Evolutionary conservation across 2,888 invertebrate species (phyloP), one percentile per base, ranked within the genome.

Genomic region (Neoaliturus tenellus): DNA sequence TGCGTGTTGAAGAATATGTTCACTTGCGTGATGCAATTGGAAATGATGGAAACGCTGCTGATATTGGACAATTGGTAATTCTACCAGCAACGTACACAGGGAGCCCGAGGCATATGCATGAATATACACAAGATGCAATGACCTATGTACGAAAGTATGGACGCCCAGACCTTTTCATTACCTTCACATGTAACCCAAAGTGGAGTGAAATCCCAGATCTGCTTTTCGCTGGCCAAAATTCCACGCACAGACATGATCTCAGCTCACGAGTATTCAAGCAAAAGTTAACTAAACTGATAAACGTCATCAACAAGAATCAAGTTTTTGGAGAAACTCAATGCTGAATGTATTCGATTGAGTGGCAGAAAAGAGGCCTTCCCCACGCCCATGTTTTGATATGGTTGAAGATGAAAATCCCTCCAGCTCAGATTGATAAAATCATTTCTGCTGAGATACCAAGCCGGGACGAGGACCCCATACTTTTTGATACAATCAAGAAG

Each of bases 11-110:
- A 85, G 84, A 86, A 85, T 86, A 90, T 87, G 85, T 88, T 86
- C 89, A 91, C 86, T 82, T 91, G 81, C 87, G 89, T 39, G 89
- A 89, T 86, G 89, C 88, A 33, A 81, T 89, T 14, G 31, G 25
- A 6, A 86, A 84, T 80, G 88, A 89, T 71, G 87, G 82, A 8
- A 85, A 87, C 84, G 44, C 86, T 12, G 67, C 85, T 6, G 84
- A 88, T 83, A 35, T 88, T 31, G 88, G 88, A 25, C 48, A 87
- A 83, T 83, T 86, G 86, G 87, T 88, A 0, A 88, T 89, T 78
- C 71, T 89, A 3, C 88, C 89, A 33, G 86, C 89, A 14, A 86
- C 88, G 28, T 89, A 88, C 85, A 86, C 87, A n/a, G 88, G 88
- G 67, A 88, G 88, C 33, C 89, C 89, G 12, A 78, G 88, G 17